Base-by-base conservation (phyloP, 2,797 vertebrate species). In the Clarias pachynema region DNA sequence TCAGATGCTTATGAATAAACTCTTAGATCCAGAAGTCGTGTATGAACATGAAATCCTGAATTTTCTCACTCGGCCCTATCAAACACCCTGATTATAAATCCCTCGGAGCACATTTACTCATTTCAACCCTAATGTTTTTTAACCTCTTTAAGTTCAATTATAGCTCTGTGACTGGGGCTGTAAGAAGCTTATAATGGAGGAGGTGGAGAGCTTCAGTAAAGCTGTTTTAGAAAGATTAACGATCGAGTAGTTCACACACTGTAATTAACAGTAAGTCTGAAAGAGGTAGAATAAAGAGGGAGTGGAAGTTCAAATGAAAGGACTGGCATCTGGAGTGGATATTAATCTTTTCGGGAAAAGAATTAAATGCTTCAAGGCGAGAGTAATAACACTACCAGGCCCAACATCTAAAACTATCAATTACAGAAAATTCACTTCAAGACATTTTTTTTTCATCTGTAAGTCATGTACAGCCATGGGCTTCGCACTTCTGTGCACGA, bases 161-260 rank as follows among this genome's bases (percentile, higher is more conserved):
- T 91, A 95, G 94, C 91, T 91, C 89, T 94, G 82, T 89, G 89
- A 89, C 92, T 93, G 88, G 93, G 93, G 93, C 95, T 95, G 95
- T 96, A 95, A 96, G 96, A 95, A 94, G 89, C 90, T 93, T 92
- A 95, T 95, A 94, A 96, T 95, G 92, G 93, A 93, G 94, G 94
- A 93, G 94, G 93, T 93, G 93, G 92, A 94, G 89, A 93, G 91
- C 91, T 89, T 93, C 95, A 95, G 93, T 95, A 95, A 96, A 94
- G 90, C 92, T 92, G 89, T 91, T 92, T 92, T 90, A 94, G 94
- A 95, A 93, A 96, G 95, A 96, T 96, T 95, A 94, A 96, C 93
- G 94, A 94, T 91, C 93, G 89, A 91, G 89, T 89, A 86, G 91
- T 88, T 90, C 73, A 91, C 92, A 90, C 93, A 89, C 94, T 95